Evolutionary conservation across 1,140 invertebrate species (phyloP).

Genomic region (Arctopsyche grandis): DNA sequence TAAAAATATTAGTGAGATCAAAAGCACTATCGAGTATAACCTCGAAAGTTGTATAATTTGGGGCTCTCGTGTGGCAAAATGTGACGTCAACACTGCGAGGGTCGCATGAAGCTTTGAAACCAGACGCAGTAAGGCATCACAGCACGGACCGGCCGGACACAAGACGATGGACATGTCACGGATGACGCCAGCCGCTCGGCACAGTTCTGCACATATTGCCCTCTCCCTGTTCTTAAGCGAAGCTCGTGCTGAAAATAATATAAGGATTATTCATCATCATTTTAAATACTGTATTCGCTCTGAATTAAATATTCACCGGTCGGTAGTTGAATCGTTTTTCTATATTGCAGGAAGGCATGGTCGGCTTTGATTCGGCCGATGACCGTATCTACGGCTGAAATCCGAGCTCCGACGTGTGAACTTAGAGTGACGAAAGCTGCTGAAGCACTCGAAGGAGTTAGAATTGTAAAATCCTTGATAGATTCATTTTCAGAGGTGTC

Average conservation of each 20-base stretch:
- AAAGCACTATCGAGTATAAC: slow-evolving; percentile 7
- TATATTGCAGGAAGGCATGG: slow-evolving; percentile 18
- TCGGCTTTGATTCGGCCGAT: slow-evolving; percentile 41
- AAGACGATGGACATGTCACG: slow-evolving; percentile 5
- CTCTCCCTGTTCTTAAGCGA: slow-evolving; percentile 46
- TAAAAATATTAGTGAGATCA: too few relatives aligned
- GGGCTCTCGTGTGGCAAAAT: slow-evolving; percentile 28
- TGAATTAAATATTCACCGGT: slow-evolving; percentile 7
- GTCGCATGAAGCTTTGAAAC: slow-evolving; percentile 39
- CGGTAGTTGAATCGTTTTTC: neutral
- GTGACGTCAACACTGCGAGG: slow-evolving; percentile 22
- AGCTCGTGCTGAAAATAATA: slow-evolving; percentile 39
- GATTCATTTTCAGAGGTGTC: neutral
- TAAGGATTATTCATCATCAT: neutral
- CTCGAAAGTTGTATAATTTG: slow-evolving; percentile 23
- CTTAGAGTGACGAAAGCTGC: slow-evolving; percentile 34
- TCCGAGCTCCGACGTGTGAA: slow-evolving; percentile 21
- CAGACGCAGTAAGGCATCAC: slow-evolving; percentile 28
- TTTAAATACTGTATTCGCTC: neutral
- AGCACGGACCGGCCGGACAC: slow-evolving; percentile 43
- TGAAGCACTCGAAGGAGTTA: slow-evolving; percentile 1
- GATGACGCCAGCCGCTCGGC: neutral
- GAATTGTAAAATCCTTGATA: neutral
- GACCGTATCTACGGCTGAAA: slow-evolving; percentile 40
- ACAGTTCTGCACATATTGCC: slow-evolving; percentile 37